phyloP scores from a whole-genome alignment of 1,140 invertebrate species.

The Lordiphosa collinella region DNA sequence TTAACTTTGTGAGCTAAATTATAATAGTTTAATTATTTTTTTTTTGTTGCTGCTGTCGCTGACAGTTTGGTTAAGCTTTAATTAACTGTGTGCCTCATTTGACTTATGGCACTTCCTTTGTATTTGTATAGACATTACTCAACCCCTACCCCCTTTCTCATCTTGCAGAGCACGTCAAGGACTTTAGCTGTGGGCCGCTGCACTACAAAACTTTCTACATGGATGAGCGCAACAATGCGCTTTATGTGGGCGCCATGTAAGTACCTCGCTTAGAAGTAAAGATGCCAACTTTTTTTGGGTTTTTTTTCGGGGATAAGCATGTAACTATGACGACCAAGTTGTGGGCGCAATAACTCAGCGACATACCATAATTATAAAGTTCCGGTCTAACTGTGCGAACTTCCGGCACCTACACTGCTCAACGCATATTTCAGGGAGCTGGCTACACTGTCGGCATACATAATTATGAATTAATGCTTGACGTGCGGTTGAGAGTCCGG shows the following conservation, averaged over 20 bases:
- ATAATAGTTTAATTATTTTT: constrained; percentile 77
- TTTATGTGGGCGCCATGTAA: constrained; percentile 94
- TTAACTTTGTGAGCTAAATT: constrained; percentile 60
- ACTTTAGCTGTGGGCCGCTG: constrained; percentile 89
- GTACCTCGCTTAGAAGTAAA: constrained; percentile 76
- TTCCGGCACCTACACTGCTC: constrained; percentile 25
- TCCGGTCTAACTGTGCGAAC: constrained; percentile 44
- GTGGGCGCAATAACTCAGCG: constrained; percentile 11
- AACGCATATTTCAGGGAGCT: constrained; percentile 60
- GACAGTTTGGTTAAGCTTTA: constrained; percentile 70
- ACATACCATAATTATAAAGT: constrained; percentile 59
- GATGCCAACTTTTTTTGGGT: too few relatives aligned
- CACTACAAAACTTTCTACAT: constrained; percentile 92
- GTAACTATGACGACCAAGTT: constrained; percentile 32
- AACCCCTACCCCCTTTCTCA: neutral
- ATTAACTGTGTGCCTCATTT: constrained; percentile 39
- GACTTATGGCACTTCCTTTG: neutral
- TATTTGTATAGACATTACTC: constrained; percentile 20
- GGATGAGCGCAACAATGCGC: constrained; percentile 87
- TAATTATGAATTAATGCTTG: constrained; percentile 78
- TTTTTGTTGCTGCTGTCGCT: constrained; percentile 43
- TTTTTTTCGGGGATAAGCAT: constrained; percentile 4
- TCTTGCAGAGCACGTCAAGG: constrained; percentile 89
- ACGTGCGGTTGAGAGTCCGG: constrained; percentile 19
- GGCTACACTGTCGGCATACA: constrained; percentile 74